These are phyloP conservation scores for Drosophila ercepeae DNA, from an alignment of 1,140 invertebrate species.

Conservation along the genomic window DNA sequence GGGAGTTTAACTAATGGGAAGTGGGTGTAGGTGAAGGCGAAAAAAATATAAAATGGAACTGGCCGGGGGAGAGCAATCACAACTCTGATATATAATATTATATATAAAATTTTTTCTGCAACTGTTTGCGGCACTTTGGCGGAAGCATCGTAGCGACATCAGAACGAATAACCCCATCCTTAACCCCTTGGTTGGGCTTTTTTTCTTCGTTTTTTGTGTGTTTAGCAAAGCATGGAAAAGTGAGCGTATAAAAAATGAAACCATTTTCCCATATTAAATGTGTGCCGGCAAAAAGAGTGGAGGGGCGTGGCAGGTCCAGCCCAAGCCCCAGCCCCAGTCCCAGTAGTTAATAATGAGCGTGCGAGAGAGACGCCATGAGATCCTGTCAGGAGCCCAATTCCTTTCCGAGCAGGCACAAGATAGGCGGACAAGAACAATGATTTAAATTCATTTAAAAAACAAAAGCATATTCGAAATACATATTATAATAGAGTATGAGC, in stretches of 20 bases:
- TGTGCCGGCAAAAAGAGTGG: conserved; percentile 53
- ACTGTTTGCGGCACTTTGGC: conserved; percentile 74
- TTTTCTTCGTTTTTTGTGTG: conserved; percentile 35
- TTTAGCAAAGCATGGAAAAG: conserved; percentile 58
- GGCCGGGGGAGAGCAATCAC: conserved; percentile 25
- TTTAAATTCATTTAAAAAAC: too few relatives aligned
- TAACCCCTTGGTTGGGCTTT: conserved; percentile 21
- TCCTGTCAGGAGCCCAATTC: background rate
- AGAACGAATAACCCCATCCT: conserved; percentile 19
- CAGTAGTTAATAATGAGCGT: conserved; percentile 59
- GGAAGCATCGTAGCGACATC: conserved; percentile 78
- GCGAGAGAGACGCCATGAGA: background rate
- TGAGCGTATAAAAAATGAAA: conserved; percentile 75
- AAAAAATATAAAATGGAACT: conserved; percentile 9
- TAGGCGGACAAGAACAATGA: too few relatives aligned
- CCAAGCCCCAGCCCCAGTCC: background rate
- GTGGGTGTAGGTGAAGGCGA: background rate
- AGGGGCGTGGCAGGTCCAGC: background rate
- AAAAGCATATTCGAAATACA: too few relatives aligned
- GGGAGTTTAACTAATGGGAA: background rate
- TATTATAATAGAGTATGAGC: too few relatives aligned
- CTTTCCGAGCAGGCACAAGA: background rate
- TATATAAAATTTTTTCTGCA: conserved; percentile 39
- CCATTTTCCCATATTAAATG: conserved; percentile 80
- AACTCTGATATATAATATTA: conserved; percentile 36